Evolutionary conservation across 2,888 invertebrate genomes (phyloP), one percentile per base, ranked within the genome.

Genomic region (Lasioglossum calceatum): DNA sequence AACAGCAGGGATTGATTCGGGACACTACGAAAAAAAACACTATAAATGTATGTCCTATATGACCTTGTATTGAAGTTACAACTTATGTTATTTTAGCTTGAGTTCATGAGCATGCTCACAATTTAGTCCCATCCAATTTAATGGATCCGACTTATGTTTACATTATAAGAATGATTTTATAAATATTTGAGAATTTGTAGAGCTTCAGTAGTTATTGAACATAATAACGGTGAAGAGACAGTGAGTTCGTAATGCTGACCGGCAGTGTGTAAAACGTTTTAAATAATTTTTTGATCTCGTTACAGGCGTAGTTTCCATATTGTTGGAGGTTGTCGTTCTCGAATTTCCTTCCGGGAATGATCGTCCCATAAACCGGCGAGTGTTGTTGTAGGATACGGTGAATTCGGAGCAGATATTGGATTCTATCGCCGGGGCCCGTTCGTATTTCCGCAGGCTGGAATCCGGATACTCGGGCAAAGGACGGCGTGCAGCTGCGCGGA

Each of bases 401-500:
- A 77, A 58, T 58, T 75, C 42, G 73, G 50, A 39, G 27, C 27
- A 27, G 58, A 47, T 54, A 58, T 5, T 39, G 27, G 14, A 19
- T 23, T 44, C 72, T 61, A 64, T 54, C 71, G 70, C 8, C 27
- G n/a, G n/a, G 14, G 44, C 64, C 79, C 74, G 77, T 83, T 77
- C 83, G 81, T 79, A 87, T 88, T 90, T 90, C 88, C 90, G 89
- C 85, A 81, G 64, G 67, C 50, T 86, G 90, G 90, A 91, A 91
- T 91, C 90, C 89, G 90, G 90, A 91, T 88, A 86, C 81, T 80
- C 74, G 81, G 58, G 19, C 80, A 64, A n/a, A 73, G 84, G 64
- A 80, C 77, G 87, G 80, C 86, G 86, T 82, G 89, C 90, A 91
- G 91, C 91, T 91, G 90, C 85, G 86, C 87, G 84, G 81, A 82